Conservation (phyloP, 2,888 invertebrate species). For the Branchellion lobata region DNA sequence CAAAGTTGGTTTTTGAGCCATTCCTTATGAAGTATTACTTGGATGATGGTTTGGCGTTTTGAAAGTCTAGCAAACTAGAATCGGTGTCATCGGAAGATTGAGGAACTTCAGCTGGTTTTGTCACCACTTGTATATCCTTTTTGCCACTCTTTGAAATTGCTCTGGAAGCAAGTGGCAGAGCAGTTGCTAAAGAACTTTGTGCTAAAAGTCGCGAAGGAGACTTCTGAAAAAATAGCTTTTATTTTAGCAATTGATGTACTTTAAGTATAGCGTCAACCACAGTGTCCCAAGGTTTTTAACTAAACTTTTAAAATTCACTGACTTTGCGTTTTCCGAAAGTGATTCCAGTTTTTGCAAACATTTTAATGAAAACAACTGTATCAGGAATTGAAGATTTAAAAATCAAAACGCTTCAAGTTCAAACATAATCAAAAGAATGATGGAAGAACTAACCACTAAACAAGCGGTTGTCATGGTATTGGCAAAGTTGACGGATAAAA, state of each 20-base stretch:
- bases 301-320: not conserved
- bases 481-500: not conserved
- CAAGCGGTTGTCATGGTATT: not conserved
- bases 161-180: not conserved
- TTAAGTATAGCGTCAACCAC: too few species aligned
- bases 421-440: not conserved
- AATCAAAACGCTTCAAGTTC: too few species aligned
- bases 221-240: not conserved
- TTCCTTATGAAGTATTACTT: too few species aligned
- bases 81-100: constrained; percentile 49
- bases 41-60: constrained; percentile 48
- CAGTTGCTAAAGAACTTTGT: not conserved
- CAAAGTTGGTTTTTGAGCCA: too few species aligned
- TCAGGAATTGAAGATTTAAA: not conserved
- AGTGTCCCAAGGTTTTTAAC: too few species aligned
- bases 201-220: not conserved
- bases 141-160: not conserved
- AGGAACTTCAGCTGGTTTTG: not conserved
- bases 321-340: not conserved
- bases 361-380: not conserved
- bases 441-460: not conserved
- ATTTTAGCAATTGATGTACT: too few species aligned
- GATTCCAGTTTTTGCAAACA: not conserved
- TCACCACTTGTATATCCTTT: not conserved
- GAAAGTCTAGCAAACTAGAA: constrained; percentile 52